A percentile compares a stretch with the other conserved stretches of the same genome.
Evolutionary conservation across 2,113 vertebrate species (phyloP).

Genomic region (Peromyscus maniculatus): DNA sequence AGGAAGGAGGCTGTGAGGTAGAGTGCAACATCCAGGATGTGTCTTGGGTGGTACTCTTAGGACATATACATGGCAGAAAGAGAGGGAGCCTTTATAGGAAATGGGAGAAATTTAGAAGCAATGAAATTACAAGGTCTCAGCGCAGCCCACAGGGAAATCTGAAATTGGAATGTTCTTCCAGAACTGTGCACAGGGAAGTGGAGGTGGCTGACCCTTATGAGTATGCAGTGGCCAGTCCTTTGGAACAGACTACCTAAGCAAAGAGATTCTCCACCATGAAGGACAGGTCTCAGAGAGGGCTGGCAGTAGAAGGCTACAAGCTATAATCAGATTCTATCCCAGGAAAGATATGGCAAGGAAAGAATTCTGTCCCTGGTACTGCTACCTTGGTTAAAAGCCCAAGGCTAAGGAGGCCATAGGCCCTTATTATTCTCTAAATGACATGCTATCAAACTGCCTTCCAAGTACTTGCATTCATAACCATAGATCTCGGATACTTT

Average conservation of each 20-base stretch:
- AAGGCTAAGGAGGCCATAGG: background rate
- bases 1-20: background rate
- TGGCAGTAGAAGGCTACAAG: background rate
- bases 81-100: background rate
- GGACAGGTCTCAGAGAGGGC: background rate
- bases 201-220: background rate
- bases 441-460: background rate
- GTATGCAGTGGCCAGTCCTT: background rate
- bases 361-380: background rate
- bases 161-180: background rate
- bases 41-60: background rate
- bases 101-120: background rate
- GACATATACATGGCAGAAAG: background rate
- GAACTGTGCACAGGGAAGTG: background rate
- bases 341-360: background rate
- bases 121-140: background rate
- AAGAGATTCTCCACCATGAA: background rate
- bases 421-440: background rate
- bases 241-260: background rate
- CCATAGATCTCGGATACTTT: background rate
- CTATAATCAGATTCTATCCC: background rate
- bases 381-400: background rate
- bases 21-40: background rate
- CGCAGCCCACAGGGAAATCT: background rate
- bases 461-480: background rate